Evolutionary conservation across 2,888 invertebrate species (phyloP).

Genomic region (Hoplodrina blanda): DNA sequence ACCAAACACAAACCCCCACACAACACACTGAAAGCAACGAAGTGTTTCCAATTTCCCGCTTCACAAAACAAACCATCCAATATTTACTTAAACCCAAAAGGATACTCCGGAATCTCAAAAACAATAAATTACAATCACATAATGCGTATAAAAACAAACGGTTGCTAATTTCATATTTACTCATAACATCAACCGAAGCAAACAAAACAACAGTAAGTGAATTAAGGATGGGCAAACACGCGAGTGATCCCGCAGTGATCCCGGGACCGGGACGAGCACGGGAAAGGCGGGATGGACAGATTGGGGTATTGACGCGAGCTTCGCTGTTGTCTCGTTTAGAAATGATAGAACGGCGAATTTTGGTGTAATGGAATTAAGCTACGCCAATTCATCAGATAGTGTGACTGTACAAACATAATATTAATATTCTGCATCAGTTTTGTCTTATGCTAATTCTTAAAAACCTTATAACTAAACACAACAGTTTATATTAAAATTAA

Average conservation of each 20-base stretch:
- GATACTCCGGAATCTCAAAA: constrained; percentile 11
- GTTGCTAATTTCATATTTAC: constrained; percentile 43
- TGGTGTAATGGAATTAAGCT: background rate
- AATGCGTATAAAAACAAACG: constrained; percentile 39
- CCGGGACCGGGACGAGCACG: constrained; percentile 37
- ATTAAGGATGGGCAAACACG: constrained; percentile 42
- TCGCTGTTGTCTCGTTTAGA: constrained; percentile 14
- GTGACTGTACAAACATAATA: background rate
- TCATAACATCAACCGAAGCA: constrained; percentile 33
- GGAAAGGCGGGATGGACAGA: constrained; percentile 36
- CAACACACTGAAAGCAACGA: constrained; percentile 1
- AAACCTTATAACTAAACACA: no score
- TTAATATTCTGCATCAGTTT: background rate
- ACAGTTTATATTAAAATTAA: no score
- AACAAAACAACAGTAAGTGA: constrained; percentile 46
- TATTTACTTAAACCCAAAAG: constrained; percentile 32
- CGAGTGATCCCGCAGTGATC: constrained; percentile 29
- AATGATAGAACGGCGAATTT: constrained; percentile 1
- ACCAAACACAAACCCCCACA: background rate
- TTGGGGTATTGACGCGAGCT: constrained; percentile 31
- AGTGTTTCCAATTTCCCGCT: constrained; percentile 5
- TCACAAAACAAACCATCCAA: constrained; percentile 12
- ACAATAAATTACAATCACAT: constrained; percentile 37
- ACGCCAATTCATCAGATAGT: background rate
- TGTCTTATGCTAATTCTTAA: background rate